A percentile compares a stretch with the other conserved stretches of the same genome.
Conservation (phyloP, 2,888 invertebrate genomes). For the Cheilosia pagana region DNA sequence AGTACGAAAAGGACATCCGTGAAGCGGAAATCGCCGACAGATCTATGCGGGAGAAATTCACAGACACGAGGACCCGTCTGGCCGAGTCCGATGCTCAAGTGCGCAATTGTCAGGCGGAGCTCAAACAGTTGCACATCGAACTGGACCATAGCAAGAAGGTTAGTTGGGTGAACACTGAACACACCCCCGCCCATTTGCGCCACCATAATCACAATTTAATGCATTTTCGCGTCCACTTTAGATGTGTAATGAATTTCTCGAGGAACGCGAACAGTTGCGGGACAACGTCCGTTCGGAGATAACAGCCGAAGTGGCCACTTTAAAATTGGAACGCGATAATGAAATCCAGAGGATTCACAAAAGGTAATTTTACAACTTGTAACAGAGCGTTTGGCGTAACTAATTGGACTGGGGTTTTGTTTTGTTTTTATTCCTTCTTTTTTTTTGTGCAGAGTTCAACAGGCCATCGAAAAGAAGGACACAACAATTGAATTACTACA, state of each 20-base stretch:
- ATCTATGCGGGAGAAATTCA: constrained; percentile 87
- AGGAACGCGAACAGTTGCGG: constrained; percentile 85
- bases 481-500: constrained; percentile 89
- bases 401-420: constrained; percentile 40
- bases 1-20: constrained; percentile 89
- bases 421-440: background rate
- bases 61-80: constrained; percentile 87
- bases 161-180: background rate
- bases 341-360: constrained; percentile 92
- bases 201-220: constrained; percentile 15
- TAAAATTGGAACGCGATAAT: constrained; percentile 88
- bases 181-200: too few species aligned
- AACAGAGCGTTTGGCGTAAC: constrained; percentile 30
- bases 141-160: constrained; percentile 87
- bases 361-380: constrained; percentile 84
- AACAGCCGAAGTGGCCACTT: constrained; percentile 85
- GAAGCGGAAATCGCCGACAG: constrained; percentile 88
- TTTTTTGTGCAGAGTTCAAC: constrained; percentile 87
- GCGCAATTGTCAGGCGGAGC: constrained; percentile 85
- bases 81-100: constrained; percentile 87
- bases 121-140: constrained; percentile 88
- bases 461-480: constrained; percentile 92
- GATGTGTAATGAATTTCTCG: constrained; percentile 84
- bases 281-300: constrained; percentile 87
- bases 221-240: constrained; percentile 66